Conservation (phyloP, 2,888 invertebrate species). For the Hypselothyrea guttata region DNA sequence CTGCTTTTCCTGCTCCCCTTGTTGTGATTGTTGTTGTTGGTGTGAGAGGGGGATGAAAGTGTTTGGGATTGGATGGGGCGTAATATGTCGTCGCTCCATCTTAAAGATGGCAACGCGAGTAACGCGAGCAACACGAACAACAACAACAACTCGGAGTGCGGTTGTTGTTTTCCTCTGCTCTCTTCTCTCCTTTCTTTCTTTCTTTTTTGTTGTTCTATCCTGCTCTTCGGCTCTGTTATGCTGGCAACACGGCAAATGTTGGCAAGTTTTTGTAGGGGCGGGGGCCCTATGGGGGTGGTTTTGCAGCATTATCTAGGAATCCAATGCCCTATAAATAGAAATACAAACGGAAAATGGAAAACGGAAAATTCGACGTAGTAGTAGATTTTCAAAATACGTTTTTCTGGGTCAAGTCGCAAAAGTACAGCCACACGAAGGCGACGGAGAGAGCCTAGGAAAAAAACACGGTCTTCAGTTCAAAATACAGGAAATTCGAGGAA, state of each 20-base stretch:
- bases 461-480: too few relatives aligned
- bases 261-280: too few relatives aligned
- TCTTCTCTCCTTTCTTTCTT: conserved; percentile 22
- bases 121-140: conserved; percentile 35
- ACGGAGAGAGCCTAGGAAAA: too few relatives aligned
- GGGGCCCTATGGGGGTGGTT: conserved; percentile 53
- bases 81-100: conserved; percentile 50
- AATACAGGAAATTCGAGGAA: too few relatives aligned
- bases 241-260: conserved; percentile 19
- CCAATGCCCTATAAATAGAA: conserved; percentile 26
- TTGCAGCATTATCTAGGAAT: conserved; percentile 25
- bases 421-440: conserved; percentile 50
- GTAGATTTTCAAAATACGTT: conserved; percentile 24
- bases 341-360: conserved; percentile 18
- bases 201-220: too few relatives aligned
- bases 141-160: too few relatives aligned
- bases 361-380: conserved; percentile 20
- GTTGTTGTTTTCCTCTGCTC: conserved; percentile 43
- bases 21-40: conserved; percentile 25
- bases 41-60: conserved; percentile 66
- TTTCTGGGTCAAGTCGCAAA: conserved; percentile 32
- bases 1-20: conserved; percentile 3
- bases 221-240: too few relatives aligned
- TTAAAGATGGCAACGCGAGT: conserved; percentile 68
- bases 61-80: conserved; percentile 30